A percentile compares a stretch with the other conserved stretches of the same genome.
Evolutionary conservation across 1,140 invertebrate genomes (phyloP).

Genomic region (Drosophila pallidifrons): DNA sequence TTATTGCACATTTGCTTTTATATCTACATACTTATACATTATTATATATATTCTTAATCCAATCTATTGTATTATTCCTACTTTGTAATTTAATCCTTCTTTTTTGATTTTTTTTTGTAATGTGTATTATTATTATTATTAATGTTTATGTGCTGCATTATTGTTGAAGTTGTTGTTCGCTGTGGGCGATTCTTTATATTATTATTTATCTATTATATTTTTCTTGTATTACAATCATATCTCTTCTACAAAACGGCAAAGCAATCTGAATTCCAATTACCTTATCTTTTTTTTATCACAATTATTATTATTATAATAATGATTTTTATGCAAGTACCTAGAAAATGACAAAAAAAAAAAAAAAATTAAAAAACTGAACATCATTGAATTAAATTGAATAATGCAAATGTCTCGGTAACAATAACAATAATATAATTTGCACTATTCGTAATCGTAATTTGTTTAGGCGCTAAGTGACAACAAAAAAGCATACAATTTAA

Average conservation of each 20-base stretch:
- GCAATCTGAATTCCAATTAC: background rate
- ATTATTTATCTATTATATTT: background rate
- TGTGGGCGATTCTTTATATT: background rate
- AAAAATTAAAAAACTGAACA: background rate
- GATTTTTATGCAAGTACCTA: constrained; percentile 28
- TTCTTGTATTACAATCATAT: background rate
- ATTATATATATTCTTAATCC: constrained; percentile 8
- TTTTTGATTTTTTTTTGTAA: background rate
- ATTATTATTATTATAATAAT: constrained; percentile 2
- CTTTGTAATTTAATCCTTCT: background rate
- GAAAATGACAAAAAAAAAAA: no score
- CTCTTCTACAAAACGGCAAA: background rate
- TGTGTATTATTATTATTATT: background rate
- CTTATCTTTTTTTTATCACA: background rate
- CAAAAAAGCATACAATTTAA: constrained; percentile 33
- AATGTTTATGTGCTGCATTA: constrained; percentile 14
- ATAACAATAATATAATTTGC: constrained; percentile 72
- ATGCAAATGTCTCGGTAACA: constrained; percentile 36
- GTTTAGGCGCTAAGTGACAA: constrained; percentile 63
- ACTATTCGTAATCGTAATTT: constrained; percentile 55
- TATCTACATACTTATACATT: constrained; percentile 5
- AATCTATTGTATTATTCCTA: constrained; percentile 33
- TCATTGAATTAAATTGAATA: constrained; percentile 24
- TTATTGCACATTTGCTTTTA: constrained; percentile 24
- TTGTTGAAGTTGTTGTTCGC: constrained; percentile 23